phyloP scores from a whole-genome alignment of 2,888 invertebrate species.

The Fabriciana adippe region DNA sequence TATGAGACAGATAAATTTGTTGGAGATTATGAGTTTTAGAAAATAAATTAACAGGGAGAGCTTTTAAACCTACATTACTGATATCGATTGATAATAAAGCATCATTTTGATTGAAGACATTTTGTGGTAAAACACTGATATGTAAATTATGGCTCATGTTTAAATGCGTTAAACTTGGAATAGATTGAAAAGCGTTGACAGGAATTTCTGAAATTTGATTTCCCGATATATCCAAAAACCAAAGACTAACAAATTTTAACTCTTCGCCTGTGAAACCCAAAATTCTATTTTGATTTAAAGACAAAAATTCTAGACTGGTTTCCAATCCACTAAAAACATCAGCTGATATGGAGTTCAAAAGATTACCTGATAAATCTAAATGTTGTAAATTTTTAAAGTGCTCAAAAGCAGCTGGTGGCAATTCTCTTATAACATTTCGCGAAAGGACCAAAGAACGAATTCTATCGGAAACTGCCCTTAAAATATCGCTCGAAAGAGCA shows the following conservation, averaged over 20 bases:
- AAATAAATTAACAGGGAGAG: constrained; percentile 87
- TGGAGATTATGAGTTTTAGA: constrained; percentile 85
- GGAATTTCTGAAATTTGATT: constrained; percentile 89
- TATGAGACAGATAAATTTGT: constrained; percentile 86
- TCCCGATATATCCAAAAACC: constrained; percentile 88
- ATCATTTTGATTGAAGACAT: constrained; percentile 86
- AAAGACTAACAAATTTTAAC: constrained; percentile 84
- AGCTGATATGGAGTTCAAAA: constrained; percentile 86
- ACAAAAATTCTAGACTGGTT: constrained; percentile 86
- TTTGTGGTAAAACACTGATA: constrained; percentile 84
- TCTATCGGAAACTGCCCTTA: constrained; percentile 87
- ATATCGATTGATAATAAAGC: constrained; percentile 87
- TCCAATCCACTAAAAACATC: constrained; percentile 90
- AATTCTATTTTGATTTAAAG: constrained; percentile 88
- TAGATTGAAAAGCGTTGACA: constrained; percentile 84
- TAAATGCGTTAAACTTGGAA: constrained; percentile 86
- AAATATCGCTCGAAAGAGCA: constrained; percentile 90
- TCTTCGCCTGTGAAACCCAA: constrained; percentile 85
- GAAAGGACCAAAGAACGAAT: constrained; percentile 89
- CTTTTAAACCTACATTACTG: constrained; percentile 88
- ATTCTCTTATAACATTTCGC: constrained; percentile 92
- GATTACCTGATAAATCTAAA: constrained; percentile 91
- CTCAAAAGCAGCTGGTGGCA: constrained; percentile 90
- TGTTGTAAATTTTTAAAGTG: constrained; percentile 87
- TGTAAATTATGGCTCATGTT: constrained; percentile 90